Percentiles rank a stretch among this genome's conserved stretches.
Evolutionary conservation across 2,888 invertebrate species (phyloP).

Genomic region (Eurytoma californica): DNA sequence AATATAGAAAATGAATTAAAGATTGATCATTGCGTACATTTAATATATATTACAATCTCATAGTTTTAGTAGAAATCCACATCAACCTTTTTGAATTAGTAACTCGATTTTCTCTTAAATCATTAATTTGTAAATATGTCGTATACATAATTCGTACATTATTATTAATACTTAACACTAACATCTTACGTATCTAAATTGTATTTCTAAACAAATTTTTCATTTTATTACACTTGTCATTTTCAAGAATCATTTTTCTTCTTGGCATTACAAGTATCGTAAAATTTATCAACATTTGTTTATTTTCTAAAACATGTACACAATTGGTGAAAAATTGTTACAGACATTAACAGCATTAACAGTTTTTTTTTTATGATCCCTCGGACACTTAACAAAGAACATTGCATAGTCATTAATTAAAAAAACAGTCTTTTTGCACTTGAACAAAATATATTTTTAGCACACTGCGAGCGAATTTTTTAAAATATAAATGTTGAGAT

Average conservation of each 20-base stretch:
- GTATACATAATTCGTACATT: constrained; percentile 1
- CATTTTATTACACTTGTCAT: background rate
- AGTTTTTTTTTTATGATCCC: background rate
- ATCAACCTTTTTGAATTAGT: background rate
- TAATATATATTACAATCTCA: constrained; percentile 31
- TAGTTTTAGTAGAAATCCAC: constrained; percentile 4
- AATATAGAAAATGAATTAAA: constrained; percentile 55
- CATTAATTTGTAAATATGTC: background rate
- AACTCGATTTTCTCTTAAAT: background rate
- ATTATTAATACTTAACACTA: constrained; percentile 1
- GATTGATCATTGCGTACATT: constrained; percentile 30
- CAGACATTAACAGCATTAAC: background rate
- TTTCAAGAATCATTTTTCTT: background rate
- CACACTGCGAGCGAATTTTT: background rate
- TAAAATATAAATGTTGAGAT: no score
- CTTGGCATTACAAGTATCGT: background rate
- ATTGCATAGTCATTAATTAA: constrained; percentile 1
- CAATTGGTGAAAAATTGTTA: constrained; percentile 18
- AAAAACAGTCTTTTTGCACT: constrained; percentile 10
- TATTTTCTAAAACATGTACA: constrained; percentile 23
- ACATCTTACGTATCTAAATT: constrained; percentile 9
- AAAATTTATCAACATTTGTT: constrained; percentile 11
- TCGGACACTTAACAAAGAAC: background rate
- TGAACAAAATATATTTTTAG: background rate
- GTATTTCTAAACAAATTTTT: constrained; percentile 22